Conservation (phyloP, 1,140 invertebrate species). For the Drosophila mojavensis region DNA sequence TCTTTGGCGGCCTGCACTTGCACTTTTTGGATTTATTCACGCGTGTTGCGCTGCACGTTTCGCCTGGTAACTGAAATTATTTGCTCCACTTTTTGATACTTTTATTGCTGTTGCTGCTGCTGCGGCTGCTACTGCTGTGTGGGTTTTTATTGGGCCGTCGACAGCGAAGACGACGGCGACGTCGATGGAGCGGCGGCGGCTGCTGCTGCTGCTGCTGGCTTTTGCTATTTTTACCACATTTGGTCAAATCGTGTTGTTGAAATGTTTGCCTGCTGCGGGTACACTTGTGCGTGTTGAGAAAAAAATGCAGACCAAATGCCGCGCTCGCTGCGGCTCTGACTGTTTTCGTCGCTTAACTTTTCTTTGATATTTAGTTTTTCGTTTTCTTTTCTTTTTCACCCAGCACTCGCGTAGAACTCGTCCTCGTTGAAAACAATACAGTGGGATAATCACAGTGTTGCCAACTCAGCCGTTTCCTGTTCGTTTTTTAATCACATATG, state of each 20-base stretch:
- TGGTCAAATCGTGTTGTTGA: conserved; percentile 48
- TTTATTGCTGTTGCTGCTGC: conserved; percentile 3
- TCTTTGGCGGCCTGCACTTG: conserved; percentile 53
- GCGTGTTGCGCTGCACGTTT: conserved; percentile 41
- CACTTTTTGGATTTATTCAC: conserved; percentile 26
- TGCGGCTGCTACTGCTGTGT: conserved; percentile 24
- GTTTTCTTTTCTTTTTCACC: conserved; percentile 38
- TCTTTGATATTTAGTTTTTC: conserved; percentile 18
- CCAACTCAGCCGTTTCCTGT: conserved; percentile 40
- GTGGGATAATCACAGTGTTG: conserved; percentile 45
- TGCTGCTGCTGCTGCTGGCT: conserved; percentile 19
- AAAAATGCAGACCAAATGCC: conserved; percentile 34
- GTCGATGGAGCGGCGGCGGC: conserved; percentile 19
- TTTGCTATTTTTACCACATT: conserved; percentile 76
- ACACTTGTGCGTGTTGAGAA: conserved; percentile 10
- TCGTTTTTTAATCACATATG: conserved; percentile 35
- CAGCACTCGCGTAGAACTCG: conserved; percentile 42
- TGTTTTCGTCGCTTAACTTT: conserved; percentile 41
- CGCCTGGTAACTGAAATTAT: conserved; percentile 22
- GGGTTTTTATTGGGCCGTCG: conserved; percentile 46
- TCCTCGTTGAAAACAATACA: conserved; percentile 58
- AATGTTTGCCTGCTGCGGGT: conserved; percentile 31
- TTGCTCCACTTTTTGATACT: conserved; percentile 27
- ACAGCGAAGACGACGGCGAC: conserved; percentile 25
- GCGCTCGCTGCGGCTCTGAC: conserved; percentile 29